Conservation (phyloP, 2,113 vertebrate species). For the Hemichromis elongatus region DNA sequence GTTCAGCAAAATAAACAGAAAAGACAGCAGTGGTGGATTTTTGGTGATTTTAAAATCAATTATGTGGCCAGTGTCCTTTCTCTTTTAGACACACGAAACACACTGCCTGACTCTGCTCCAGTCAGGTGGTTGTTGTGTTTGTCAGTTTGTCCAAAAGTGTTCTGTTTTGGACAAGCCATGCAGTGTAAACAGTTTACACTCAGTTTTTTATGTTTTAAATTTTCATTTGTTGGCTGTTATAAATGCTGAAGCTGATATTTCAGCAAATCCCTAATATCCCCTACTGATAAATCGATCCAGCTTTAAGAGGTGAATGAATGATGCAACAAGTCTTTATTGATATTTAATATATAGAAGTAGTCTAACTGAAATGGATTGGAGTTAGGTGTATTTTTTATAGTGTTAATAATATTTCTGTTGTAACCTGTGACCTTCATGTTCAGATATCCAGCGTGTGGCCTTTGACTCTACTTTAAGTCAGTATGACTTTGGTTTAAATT, state of each 20-base stretch:
- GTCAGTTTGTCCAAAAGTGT: too few species aligned
- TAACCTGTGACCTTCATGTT: neutral
- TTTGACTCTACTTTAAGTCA: neutral
- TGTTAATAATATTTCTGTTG: neutral
- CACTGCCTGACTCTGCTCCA: neutral
- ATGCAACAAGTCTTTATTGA: too few species aligned
- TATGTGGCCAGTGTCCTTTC: neutral
- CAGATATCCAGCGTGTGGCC: neutral
- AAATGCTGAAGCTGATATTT: neutral
- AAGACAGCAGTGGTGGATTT: neutral
- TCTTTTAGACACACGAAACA: neutral
- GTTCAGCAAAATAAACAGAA: neutral
- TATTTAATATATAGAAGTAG: too few species aligned
- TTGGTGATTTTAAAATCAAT: neutral
- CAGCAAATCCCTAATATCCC: neutral
- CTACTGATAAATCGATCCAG: neutral
- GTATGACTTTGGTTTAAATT: neutral
- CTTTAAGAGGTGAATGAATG: neutral
- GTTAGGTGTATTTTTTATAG: neutral
- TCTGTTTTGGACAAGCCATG: neutral
- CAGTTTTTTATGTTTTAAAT: rapidly evolving
- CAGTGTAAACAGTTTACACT: neutral
- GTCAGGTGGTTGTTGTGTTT: neutral
- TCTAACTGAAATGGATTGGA: too few species aligned
- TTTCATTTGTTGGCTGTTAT: neutral